Conservation (phyloP, 2,888 invertebrate species). For the Protonemura montana region DNA sequence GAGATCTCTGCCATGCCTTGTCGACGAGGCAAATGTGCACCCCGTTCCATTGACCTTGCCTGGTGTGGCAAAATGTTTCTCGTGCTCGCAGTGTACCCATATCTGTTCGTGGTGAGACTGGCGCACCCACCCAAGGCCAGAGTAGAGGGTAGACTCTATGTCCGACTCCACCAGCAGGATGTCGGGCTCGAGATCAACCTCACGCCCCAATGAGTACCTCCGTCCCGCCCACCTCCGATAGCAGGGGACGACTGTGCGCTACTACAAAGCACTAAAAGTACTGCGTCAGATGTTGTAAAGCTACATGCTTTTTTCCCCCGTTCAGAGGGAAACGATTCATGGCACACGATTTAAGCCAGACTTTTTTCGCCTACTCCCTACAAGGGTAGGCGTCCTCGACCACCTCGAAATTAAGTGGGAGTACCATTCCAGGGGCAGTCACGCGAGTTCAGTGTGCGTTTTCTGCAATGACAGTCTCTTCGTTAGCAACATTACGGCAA, state of each 20-base stretch:
- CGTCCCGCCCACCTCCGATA: neutral
- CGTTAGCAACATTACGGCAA: slow-evolving; percentile 8
- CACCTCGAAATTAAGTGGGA: slow-evolving; percentile 24
- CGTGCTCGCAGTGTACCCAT: slow-evolving; percentile 34
- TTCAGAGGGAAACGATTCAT: neutral
- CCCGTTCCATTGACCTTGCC: no score
- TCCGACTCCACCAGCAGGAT: neutral
- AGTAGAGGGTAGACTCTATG: slow-evolving; percentile 15
- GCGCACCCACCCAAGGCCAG: neutral
- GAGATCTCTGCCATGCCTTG: no score
- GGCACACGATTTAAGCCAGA: neutral
- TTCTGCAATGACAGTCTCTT: slow-evolving; percentile 35
- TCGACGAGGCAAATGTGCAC: no score
- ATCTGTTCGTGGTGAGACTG: neutral
- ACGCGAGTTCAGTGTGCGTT: slow-evolving; percentile 18
- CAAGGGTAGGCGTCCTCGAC: neutral
- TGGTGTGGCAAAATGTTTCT: no score
- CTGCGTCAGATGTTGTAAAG: no score
- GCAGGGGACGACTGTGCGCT: no score
- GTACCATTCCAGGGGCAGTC: neutral
- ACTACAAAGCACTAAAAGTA: no score
- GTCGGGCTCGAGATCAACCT: neutral
- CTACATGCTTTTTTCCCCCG: neutral
- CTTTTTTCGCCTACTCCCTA: neutral
- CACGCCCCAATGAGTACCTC: slow-evolving; percentile 18